Conservation (phyloP, 2,888 invertebrate genomes). For the Agrotis segetum region DNA sequence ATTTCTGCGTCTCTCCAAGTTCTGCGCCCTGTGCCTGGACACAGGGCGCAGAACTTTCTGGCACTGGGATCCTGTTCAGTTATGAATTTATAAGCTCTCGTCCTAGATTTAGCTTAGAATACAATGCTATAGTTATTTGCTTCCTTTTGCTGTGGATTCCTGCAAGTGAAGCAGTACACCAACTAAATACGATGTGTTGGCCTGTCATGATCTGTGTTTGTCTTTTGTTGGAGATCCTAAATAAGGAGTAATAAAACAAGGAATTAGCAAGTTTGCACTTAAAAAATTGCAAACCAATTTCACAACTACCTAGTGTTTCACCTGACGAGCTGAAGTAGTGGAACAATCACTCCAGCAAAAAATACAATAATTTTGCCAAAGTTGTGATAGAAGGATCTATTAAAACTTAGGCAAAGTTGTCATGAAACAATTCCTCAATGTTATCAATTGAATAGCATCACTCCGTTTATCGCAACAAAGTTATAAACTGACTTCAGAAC, state of each 20-base stretch:
- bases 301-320: neutral
- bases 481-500: conserved; percentile 40
- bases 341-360: neutral
- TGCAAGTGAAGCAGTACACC: too few species aligned
- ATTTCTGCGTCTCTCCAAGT: too few species aligned
- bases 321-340: neutral
- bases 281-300: neutral
- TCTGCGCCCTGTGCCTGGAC: too few species aligned
- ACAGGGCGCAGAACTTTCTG: too few species aligned
- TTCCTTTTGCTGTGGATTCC: too few species aligned
- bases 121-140: neutral
- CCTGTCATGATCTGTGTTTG: too few species aligned
- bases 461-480: conserved; percentile 59
- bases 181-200: too few species aligned
- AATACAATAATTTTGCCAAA: too few species aligned
- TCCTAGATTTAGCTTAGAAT: neutral
- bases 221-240: too few species aligned
- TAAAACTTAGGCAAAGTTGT: neutral
- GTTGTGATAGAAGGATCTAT: too few species aligned
- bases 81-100: neutral
- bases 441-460: conserved; percentile 14
- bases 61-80: neutral
- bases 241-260: too few species aligned
- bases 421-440: neutral
- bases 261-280: neutral